These are phyloP conservation scores for Chauna torquata DNA, from an alignment of 2,113 vertebrate species.

Conservation along the genomic window DNA sequence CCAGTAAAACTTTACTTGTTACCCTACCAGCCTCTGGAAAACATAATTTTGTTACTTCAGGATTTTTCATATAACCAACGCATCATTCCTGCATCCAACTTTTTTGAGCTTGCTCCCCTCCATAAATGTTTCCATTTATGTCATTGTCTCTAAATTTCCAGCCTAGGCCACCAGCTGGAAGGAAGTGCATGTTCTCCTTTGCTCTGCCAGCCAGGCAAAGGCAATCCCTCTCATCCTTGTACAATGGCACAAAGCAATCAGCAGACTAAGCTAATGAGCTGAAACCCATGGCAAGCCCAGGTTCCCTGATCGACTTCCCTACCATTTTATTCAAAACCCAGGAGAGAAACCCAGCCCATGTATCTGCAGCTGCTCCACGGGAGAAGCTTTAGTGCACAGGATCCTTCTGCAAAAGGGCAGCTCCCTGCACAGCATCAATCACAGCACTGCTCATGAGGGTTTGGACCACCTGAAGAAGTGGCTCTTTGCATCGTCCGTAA, in stretches of 20 bases:
- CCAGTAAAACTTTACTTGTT: neutral
- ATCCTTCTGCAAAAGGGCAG: neutral
- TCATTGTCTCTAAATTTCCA: neutral
- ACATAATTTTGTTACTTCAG: neutral
- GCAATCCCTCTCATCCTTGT: too few species aligned
- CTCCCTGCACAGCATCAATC: too few species aligned
- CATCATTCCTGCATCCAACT: neutral
- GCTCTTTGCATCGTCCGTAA: neutral
- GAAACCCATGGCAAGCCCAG: neutral
- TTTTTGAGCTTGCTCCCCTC: neutral
- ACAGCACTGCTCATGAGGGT: neutral
- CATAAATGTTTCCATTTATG: neutral
- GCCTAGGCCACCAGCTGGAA: neutral
- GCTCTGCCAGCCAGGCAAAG: neutral
- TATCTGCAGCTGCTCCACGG: fast-evolving
- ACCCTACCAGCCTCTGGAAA: neutral
- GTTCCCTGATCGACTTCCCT: neutral
- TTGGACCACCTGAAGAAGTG: neutral
- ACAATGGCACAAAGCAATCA: neutral
- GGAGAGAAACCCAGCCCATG: neutral
- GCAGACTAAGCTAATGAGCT: neutral
- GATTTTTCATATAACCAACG: too few species aligned
- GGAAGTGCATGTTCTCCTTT: neutral
- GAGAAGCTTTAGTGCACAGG: neutral
- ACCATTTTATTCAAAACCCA: neutral